phyloP scores from a whole-genome alignment of 2,888 invertebrate species.

The Ormyrus thymus region DNA sequence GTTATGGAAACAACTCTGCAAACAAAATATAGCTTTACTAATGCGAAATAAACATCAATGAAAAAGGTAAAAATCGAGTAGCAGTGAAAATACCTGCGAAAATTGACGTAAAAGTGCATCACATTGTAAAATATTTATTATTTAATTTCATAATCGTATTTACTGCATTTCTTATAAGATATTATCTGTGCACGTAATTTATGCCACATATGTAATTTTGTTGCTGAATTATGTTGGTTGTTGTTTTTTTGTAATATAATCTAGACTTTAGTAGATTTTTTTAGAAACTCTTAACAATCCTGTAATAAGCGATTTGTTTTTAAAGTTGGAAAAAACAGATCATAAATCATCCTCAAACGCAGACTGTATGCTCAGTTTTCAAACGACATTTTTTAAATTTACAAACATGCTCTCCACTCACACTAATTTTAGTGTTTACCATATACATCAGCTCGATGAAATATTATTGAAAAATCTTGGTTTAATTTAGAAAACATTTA shows the following conservation, averaged over 20 bases:
- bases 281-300: conserved; percentile 4
- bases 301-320: conserved; percentile 7
- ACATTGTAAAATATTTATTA: too few relatives aligned
- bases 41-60: conserved; percentile 63
- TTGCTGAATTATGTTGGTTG: neutral
- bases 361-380: neutral
- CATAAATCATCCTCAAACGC: conserved; percentile 26
- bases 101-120: neutral
- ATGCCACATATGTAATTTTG: neutral
- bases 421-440: conserved; percentile 14
- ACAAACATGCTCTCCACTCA: conserved; percentile 28
- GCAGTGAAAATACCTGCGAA: neutral
- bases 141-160: too few relatives aligned
- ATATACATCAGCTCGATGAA: conserved; percentile 19
- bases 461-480: conserved; percentile 38
- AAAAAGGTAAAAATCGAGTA: conserved; percentile 7
- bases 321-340: conserved; percentile 12
- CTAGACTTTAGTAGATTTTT: neutral
- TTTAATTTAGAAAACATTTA: conserved; percentile 23
- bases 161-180: too few relatives aligned
- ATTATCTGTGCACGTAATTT: too few relatives aligned
- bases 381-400: conserved; percentile 45
- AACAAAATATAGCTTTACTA: conserved; percentile 71
- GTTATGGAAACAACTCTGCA: conserved; percentile 70
- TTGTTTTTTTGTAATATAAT: neutral